Evolutionary conservation across 2,113 vertebrate species (phyloP).

Genomic region (Fukomys damarensis): DNA sequence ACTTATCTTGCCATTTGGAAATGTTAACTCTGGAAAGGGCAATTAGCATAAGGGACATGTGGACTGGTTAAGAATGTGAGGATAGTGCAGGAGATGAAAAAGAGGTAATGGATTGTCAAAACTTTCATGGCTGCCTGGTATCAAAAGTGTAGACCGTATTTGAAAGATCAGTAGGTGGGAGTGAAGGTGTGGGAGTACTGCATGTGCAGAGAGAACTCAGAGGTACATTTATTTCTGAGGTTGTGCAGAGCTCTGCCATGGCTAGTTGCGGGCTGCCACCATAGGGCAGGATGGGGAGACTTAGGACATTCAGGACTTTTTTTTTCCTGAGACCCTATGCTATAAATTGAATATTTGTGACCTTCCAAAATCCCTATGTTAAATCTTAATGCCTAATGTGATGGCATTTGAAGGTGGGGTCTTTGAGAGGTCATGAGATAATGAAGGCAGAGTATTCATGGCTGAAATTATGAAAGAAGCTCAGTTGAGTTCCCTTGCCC

Average conservation of each 20-base stretch:
- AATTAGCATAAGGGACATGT: slow-evolving; percentile 63
- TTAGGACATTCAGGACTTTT: neutral
- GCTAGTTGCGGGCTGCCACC: neutral
- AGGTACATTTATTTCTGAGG: neutral
- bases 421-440: neutral
- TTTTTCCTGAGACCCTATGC: neutral
- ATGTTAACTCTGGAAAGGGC: slow-evolving; percentile 80
- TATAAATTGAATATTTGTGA: neutral
- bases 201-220: neutral
- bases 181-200: neutral
- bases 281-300: neutral
- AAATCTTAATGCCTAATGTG: neutral
- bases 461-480: neutral
- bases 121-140: neutral
- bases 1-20: slow-evolving; percentile 83
- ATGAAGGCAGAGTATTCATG: neutral
- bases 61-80: slow-evolving; percentile 42
- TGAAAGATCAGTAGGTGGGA: slow-evolving; percentile 9
- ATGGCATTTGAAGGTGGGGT: neutral
- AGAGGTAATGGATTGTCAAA: slow-evolving; percentile 40
- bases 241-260: neutral
- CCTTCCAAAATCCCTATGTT: neutral
- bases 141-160: neutral
- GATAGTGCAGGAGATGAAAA: neutral
- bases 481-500: neutral